Percentiles rank a stretch among this genome's conserved stretches.
phyloP scores from a whole-genome alignment of 2,888 invertebrate species.

The Charanyca ferruginea region DNA sequence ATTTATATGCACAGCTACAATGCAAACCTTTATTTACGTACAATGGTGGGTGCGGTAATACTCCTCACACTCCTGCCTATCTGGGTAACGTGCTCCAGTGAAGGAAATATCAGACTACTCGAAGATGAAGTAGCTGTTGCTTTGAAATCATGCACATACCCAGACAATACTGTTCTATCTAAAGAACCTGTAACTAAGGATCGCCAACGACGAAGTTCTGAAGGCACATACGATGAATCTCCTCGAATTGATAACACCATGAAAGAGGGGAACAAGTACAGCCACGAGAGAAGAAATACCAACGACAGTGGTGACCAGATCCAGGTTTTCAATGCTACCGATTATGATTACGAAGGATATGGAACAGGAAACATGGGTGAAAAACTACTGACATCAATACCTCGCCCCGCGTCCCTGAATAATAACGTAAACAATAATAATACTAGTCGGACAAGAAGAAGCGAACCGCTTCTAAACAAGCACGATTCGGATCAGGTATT shows the following conservation, averaged over 20 bases:
- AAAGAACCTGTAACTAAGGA: conserved; percentile 55
- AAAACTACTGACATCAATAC: conserved; percentile 70
- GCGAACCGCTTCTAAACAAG: conserved; percentile 76
- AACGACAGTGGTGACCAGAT: conserved; percentile 74
- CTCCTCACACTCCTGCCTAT: conserved; percentile 73
- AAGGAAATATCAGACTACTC: conserved; percentile 85
- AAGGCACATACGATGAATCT: conserved; percentile 62
- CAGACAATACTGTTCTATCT: conserved; percentile 48
- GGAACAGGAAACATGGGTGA: conserved; percentile 70
- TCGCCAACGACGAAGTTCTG: conserved; percentile 66
- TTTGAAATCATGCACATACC: conserved; percentile 75
- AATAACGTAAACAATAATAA: conserved; percentile 51
- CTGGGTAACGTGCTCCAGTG: conserved; percentile 75
- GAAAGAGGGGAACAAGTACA: conserved; percentile 75
- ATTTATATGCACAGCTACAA: conserved; percentile 70
- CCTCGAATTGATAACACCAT: conserved; percentile 75
- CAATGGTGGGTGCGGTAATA: conserved; percentile 72
- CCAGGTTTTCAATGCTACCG: conserved; percentile 76
- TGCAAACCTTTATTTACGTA: conserved; percentile 51
- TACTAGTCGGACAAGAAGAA: conserved; percentile 70
- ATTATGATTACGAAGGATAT: conserved; percentile 75
- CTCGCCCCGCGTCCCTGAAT: conserved; percentile 63
- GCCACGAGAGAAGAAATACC: conserved; percentile 77
- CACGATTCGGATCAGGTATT: conserved; percentile 80
- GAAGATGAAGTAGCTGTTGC: conserved; percentile 84